A percentile compares a stretch with the other conserved stretches of the same genome.
These are phyloP conservation scores for Poeciliopsis turrubarensis DNA, from an alignment of 2,113 vertebrate genomes.

Conservation along the genomic window DNA sequence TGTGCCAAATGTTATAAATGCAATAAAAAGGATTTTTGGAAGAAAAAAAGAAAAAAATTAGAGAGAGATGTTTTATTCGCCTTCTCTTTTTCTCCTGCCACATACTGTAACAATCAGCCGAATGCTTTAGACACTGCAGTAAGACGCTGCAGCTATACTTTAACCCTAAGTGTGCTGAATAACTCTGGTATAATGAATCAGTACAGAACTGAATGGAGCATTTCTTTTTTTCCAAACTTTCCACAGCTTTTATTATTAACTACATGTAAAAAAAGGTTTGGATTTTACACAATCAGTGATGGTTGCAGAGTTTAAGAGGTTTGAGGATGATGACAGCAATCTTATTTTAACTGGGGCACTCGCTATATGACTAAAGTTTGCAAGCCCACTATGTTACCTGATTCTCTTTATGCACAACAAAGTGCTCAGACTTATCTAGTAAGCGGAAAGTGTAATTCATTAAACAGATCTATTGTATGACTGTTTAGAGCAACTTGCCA, in stretches of 20 bases:
- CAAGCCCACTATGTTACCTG: slow-evolving; percentile 12
- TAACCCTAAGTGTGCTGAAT: slow-evolving; percentile 79
- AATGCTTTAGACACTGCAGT: slow-evolving; percentile 85
- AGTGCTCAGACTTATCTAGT: slow-evolving; percentile 31
- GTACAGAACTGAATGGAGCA: slow-evolving; percentile 50
- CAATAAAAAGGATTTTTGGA: slow-evolving; percentile 90
- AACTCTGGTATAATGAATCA: slow-evolving; percentile 65
- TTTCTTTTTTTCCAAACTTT: slow-evolving; percentile 21
- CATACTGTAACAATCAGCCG: slow-evolving; percentile 80
- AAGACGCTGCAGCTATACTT: slow-evolving; percentile 86
- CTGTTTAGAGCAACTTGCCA: slow-evolving; percentile 39
- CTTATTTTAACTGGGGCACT: slow-evolving; percentile 23
- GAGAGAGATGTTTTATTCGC: slow-evolving; percentile 64
- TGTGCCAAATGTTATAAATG: slow-evolving; percentile 94
- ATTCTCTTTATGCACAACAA: slow-evolving; percentile 25
- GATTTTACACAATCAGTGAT: slow-evolving; percentile 2
- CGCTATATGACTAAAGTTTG: slow-evolving; percentile 22
- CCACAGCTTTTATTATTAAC: slow-evolving; percentile 1
- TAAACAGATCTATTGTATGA: slow-evolving; percentile 17
- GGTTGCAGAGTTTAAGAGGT: slow-evolving; percentile 31
- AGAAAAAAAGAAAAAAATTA: slow-evolving; percentile 65
- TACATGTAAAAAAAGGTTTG: neutral
- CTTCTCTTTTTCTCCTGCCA: slow-evolving; percentile 59
- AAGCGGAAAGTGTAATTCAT: slow-evolving; percentile 22
- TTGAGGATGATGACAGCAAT: slow-evolving; percentile 30